Percentiles rank a stretch among this genome's conserved stretches.
phyloP scores from a whole-genome alignment of 2,113 vertebrate species.

The Lipophrys pholis region DNA sequence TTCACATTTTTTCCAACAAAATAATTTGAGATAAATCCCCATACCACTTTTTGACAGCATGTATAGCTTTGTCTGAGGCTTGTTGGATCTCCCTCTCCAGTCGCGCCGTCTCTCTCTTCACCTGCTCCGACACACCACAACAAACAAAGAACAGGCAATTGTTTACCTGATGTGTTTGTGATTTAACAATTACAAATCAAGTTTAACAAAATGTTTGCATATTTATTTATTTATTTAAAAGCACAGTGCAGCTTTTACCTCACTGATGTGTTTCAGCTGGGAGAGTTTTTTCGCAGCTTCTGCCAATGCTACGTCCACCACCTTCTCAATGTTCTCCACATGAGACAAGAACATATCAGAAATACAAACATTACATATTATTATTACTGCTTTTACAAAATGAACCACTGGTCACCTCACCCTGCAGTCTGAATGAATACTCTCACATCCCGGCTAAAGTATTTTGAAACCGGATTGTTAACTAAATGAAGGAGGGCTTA shows the following conservation, averaged over 20 bases:
- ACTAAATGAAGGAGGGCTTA: too few relatives aligned
- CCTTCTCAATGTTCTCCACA: constrained; percentile 37
- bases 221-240: neutral
- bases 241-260: constrained; percentile 60
- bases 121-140: constrained; percentile 50
- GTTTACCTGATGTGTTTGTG: too few relatives aligned
- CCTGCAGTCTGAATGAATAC: neutral
- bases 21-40: neutral
- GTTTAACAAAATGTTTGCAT: neutral
- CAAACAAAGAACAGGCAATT: neutral
- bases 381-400: neutral
- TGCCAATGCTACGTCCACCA: constrained; percentile 68
- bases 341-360: constrained; percentile 16
- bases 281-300: constrained; percentile 64
- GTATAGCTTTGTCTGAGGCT: constrained; percentile 50
- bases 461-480: neutral
- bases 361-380: neutral
- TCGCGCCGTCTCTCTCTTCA: constrained; percentile 58
- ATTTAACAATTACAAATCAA: neutral
- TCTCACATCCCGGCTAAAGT: neutral
- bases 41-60: constrained; percentile 71
- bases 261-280: constrained; percentile 60
- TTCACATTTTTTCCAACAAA: too few relatives aligned
- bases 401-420: neutral
- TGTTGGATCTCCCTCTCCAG: constrained; percentile 69